Evolutionary conservation across 2,888 invertebrate genomes (phyloP).

Genomic region (Amiota minor): DNA sequence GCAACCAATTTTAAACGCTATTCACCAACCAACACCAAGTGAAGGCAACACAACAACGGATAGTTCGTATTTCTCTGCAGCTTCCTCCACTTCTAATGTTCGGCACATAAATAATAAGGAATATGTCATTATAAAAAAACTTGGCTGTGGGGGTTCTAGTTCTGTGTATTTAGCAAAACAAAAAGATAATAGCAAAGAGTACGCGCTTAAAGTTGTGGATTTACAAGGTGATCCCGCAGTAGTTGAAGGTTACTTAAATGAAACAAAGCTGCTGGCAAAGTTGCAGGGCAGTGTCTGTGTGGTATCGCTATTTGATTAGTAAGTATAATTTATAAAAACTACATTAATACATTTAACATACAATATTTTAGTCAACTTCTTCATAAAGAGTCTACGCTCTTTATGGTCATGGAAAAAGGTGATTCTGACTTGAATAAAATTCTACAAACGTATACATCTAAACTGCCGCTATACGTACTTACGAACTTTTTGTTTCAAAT

Average conservation of each 20-base stretch:
- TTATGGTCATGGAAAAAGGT: slow-evolving; percentile 94
- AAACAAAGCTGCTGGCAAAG: slow-evolving; percentile 86
- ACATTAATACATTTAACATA: not conserved
- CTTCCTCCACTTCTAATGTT: slow-evolving; percentile 68
- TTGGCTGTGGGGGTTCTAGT: slow-evolving; percentile 94
- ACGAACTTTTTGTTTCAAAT: slow-evolving; percentile 95
- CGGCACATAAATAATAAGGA: slow-evolving; percentile 81
- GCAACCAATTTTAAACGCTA: not conserved
- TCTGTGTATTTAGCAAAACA: slow-evolving; percentile 78
- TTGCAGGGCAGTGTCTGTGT: slow-evolving; percentile 88
- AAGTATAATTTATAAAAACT: slow-evolving; percentile 72
- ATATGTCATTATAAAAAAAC: slow-evolving; percentile 82
- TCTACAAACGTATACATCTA: slow-evolving; percentile 77
- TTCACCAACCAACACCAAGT: not conserved
- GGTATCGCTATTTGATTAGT: slow-evolving; percentile 90
- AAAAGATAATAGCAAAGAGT: slow-evolving; percentile 61
- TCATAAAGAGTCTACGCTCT: slow-evolving; percentile 79
- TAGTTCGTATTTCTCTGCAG: slow-evolving; percentile 21
- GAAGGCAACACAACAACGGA: slow-evolving; percentile 16
- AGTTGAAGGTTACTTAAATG: slow-evolving; percentile 88
- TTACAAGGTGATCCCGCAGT: slow-evolving; percentile 82
- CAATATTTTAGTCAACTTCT: slow-evolving; percentile 79
- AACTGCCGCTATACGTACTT: slow-evolving; percentile 83
- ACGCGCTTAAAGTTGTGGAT: slow-evolving; percentile 79
- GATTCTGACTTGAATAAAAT: slow-evolving; percentile 90